Evolutionary conservation across 1,140 invertebrate genomes (phyloP).

Genomic region (Platorchestia sp.): DNA sequence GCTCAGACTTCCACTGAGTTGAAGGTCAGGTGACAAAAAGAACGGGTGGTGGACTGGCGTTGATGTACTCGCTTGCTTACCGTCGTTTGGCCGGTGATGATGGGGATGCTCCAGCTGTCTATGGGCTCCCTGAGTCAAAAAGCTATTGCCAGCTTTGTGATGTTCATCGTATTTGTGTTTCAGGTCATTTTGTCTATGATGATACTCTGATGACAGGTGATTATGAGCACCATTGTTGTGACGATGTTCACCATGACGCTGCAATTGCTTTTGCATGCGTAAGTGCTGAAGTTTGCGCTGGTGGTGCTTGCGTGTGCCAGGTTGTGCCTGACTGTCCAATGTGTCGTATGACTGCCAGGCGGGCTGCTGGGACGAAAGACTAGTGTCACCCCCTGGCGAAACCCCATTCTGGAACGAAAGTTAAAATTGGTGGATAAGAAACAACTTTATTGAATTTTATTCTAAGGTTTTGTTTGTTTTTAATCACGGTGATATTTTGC

Average conservation of each 20-base stretch:
- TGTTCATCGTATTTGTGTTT: neutral
- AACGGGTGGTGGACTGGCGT: neutral
- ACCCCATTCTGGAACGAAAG: neutral
- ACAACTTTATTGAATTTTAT: too few species aligned
- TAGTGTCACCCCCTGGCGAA: neutral
- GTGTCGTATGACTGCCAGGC: neutral
- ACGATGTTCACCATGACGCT: neutral
- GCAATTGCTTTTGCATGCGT: slow-evolving; percentile 12
- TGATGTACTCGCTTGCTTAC: neutral
- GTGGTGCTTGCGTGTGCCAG: slow-evolving; percentile 36
- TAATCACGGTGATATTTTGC: too few species aligned
- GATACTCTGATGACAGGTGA: neutral
- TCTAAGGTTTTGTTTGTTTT: too few species aligned
- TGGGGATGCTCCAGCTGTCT: neutral
- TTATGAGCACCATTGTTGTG: slow-evolving; percentile 69
- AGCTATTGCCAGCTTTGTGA: neutral
- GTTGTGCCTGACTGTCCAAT: neutral
- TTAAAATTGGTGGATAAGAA: neutral
- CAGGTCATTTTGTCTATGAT: neutral
- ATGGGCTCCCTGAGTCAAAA: neutral
- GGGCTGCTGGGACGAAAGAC: neutral
- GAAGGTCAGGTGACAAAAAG: neutral
- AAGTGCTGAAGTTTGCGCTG: slow-evolving; percentile 46
- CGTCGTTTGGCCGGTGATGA: neutral
- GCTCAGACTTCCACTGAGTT: neutral